Base-by-base conservation (phyloP, 2,888 invertebrate species). In the Poecilus cupreus region DNA sequence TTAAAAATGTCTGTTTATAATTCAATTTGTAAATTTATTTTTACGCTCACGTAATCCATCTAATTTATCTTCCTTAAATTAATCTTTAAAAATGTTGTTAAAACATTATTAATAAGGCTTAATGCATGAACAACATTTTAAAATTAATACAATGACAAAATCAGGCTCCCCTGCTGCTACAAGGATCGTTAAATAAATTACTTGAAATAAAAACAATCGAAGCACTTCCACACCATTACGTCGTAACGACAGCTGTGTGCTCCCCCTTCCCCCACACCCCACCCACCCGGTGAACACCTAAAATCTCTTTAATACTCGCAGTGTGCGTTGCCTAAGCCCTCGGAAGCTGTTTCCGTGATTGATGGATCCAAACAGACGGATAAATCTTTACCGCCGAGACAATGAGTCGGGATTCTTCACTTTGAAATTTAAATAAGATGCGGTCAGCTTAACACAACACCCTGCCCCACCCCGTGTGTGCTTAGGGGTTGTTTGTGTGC, bases 361-460 rank as follows among this genome's bases (percentile, higher is more conserved):
- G 76, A 76, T 76, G 76, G 54, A 76, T 57, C 76, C 76, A 76
- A 54, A 76, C 76, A 76, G 76, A 76, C 76, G 76, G 57, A 76
- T 76, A 76, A 76, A 76, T 76, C 76, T 76, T 18, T 32, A 32
- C 6, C 32, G 32, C 32, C 13, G 20, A 60, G 60, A 60, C 60
- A 60, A 60, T 24, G 60, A 51, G 18, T 1, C 1, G n/a, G 5
- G 22, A 43, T 43, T 70, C 70, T 32, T 70, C 70, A 57, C 75
- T 32, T 76, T 57, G 76, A 76, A 76, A 76, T 76, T 76, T 76
- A 76, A 76, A 57, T 76, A 32, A 57, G 57, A 76, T 24, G 39
- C 76, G 57, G 76, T 76, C 76, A 57, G 37, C 76, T 32, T 32
- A 32, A 37, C 13, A 70, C 18, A 51, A 13, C 13, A 13, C 13